Evolutionary conservation across 2,888 invertebrate genomes (phyloP), one percentile per base, ranked within the genome.

Genomic region (Rapana venosa): DNA sequence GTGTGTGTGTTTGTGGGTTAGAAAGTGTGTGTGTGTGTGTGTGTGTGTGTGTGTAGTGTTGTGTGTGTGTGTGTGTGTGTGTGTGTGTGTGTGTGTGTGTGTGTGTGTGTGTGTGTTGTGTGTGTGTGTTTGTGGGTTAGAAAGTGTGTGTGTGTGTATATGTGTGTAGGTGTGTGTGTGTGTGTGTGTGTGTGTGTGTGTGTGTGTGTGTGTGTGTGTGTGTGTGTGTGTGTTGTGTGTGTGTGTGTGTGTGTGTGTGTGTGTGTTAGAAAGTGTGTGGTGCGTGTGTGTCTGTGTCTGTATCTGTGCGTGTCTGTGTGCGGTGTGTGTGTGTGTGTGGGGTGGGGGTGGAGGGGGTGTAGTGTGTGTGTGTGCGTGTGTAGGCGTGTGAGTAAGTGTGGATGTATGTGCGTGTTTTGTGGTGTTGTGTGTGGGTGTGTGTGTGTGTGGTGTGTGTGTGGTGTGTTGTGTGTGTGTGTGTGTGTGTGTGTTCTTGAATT

Each of bases 171-270:
- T n/a, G n/a, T n/a, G n/a, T n/a, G n/a, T n/a, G n/a, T n/a, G n/a
- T n/a, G n/a, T n/a, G n/a, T n/a, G n/a, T n/a, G n/a, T n/a, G n/a
- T n/a, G n/a, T n/a, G n/a, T n/a, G n/a, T n/a, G n/a, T n/a, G 61
- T 47, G 83, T 83, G 47, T 83, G 83, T 83, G 83, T 47, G 83
- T 79, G 79, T 79, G 79, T 26, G 47, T 83, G 83, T 83, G 83
- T 47, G 83, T 83, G 83, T 83, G 83, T 47, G 83, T 83, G 83
- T 47, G 83, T 83, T n/a, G 36, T 47, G 35, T 83, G 81, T 83
- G 81, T 83, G 36, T 83, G 81, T 83, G 81, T 83, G 15, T 35
- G 81, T 83, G 36, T 83, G 81, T 83, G 81, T 83, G 81, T 22
- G 81, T 36, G 81, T 36, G 81, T 36, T n/a, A n/a, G n/a, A n/a